Percentiles rank a stretch among this genome's conserved stretches.
Conservation (phyloP, 2,113 vertebrate species). For the Campylomormyrus tamandua region DNA sequence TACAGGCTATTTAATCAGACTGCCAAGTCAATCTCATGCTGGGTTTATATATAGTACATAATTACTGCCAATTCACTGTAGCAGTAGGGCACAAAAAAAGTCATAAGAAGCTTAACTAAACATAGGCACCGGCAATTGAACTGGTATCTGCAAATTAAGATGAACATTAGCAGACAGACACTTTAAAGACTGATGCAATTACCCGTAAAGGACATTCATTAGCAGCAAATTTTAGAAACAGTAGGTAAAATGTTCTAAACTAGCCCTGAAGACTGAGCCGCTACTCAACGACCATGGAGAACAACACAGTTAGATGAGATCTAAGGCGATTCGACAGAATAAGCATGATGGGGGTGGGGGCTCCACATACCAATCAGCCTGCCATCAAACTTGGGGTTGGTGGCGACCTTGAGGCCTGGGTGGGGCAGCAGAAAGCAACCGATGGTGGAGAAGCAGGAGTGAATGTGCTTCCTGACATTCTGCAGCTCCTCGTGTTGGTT, state of each 20-base stretch:
- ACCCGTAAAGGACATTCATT: neutral
- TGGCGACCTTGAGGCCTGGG: conserved; percentile 82
- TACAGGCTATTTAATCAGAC: neutral
- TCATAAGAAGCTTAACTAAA: neutral
- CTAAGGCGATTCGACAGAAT: neutral
- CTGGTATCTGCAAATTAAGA: neutral
- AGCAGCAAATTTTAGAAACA: neutral
- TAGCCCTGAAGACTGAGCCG: neutral
- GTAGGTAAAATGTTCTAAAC: neutral
- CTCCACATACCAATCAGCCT: conserved; percentile 53
- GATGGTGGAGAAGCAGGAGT: conserved; percentile 79
- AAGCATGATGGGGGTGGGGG: neutral
- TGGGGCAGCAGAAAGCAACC: conserved; percentile 82
- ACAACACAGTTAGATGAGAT: neutral
- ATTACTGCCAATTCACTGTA: neutral
- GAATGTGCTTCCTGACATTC: conserved; percentile 83
- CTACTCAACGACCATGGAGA: neutral
- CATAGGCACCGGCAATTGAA: neutral
- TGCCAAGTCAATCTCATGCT: neutral
- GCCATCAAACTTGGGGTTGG: conserved; percentile 77
- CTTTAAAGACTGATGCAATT: neutral
- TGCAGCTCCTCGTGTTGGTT: conserved; percentile 86
- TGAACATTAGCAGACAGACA: neutral
- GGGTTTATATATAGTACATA: neutral
- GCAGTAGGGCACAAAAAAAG: neutral